These are phyloP conservation scores for Cataglyphis altisquamis DNA, from an alignment of 2,888 invertebrate genomes.

Conservation along the genomic window DNA sequence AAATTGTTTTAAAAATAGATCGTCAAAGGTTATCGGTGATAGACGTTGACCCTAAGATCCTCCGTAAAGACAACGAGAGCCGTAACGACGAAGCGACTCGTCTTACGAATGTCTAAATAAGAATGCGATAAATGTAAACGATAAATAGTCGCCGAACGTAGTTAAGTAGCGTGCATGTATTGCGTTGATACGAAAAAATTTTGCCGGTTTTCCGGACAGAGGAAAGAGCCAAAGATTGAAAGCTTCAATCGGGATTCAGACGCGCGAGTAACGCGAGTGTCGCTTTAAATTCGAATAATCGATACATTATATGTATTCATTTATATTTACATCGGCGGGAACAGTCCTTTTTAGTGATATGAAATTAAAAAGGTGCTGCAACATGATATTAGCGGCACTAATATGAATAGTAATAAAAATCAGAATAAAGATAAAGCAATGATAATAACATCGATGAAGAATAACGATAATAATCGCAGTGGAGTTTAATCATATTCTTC, in stretches of 20 bases:
- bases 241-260: background rate
- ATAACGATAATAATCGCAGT: background rate
- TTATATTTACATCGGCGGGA: background rate
- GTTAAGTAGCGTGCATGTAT: background rate
- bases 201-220: background rate
- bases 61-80: slow-evolving; percentile 33
- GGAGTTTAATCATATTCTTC: background rate
- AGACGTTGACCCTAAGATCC: slow-evolving; percentile 68
- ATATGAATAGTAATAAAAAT: background rate
- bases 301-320: background rate
- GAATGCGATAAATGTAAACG: slow-evolving; percentile 6
- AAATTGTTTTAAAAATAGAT: slow-evolving; percentile 51
- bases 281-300: background rate
- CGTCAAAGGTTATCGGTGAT: slow-evolving; percentile 61
- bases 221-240: background rate
- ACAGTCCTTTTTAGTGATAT: too few species aligned
- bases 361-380: too few species aligned
- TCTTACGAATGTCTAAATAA: slow-evolving; percentile 15
- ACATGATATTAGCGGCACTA: too few species aligned
- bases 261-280: background rate
- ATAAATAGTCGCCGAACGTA: background rate
- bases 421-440: slow-evolving; percentile 2
- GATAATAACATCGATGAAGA: background rate
- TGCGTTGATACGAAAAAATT: background rate
- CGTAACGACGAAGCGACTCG: slow-evolving; percentile 40